Conservation (phyloP, 1,140 invertebrate species). For the Coptotermes formosanus region DNA sequence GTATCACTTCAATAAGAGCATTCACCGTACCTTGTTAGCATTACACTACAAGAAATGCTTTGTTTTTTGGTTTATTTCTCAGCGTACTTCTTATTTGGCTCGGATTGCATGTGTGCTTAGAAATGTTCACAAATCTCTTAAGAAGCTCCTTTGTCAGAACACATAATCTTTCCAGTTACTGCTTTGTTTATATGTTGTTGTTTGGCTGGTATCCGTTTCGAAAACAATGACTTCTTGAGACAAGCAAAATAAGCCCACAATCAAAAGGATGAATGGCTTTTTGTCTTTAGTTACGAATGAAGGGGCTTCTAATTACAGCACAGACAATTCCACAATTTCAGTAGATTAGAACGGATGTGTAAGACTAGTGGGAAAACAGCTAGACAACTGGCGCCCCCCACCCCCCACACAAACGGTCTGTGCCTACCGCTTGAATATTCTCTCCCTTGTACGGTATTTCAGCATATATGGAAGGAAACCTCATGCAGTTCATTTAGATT, state of each 20-base stretch:
- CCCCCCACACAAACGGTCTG: too few relatives aligned
- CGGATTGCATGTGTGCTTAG: not conserved
- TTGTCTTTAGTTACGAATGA: not conserved
- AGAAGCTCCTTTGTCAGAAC: not conserved
- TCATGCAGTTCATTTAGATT: too few relatives aligned
- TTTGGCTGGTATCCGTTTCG: not conserved
- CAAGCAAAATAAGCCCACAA: constrained; percentile 15
- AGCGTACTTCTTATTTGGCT: not conserved
- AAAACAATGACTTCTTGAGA: not conserved
- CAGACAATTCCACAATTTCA: not conserved
- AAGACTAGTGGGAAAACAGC: not conserved
- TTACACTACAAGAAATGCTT: too few relatives aligned
- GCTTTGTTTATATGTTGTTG: not conserved
- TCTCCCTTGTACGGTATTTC: too few relatives aligned
- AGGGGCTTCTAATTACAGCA: not conserved
- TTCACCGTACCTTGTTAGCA: too few relatives aligned
- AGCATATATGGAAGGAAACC: too few relatives aligned
- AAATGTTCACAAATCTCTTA: constrained; percentile 8
- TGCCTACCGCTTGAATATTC: too few relatives aligned
- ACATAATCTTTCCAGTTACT: not conserved
- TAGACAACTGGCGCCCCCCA: not conserved
- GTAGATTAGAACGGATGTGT: not conserved
- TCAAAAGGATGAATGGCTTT: not conserved
- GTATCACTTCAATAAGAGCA: too few relatives aligned
- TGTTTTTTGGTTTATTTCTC: not conserved